A percentile compares a stretch with the other conserved stretches of the same genome.
Conservation (phyloP, 2,797 vertebrate genomes). For the Sebastes umbrosus region DNA sequence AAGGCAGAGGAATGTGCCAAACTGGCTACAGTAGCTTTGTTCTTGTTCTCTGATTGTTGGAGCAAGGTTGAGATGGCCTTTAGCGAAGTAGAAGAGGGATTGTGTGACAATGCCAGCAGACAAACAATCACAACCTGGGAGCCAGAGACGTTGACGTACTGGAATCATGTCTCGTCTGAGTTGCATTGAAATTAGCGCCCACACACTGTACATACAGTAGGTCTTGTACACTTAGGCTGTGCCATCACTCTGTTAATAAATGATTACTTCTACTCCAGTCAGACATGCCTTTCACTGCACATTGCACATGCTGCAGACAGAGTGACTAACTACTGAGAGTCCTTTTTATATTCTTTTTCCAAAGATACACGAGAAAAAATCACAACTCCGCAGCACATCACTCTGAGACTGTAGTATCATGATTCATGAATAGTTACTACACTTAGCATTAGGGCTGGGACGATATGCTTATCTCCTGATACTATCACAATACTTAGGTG, state of each 20-base stretch:
- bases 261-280: conserved; percentile 19
- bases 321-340: not conserved
- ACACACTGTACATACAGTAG: conserved; percentile 1
- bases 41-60: conserved; percentile 74
- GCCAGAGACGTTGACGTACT: conserved; percentile 28
- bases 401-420: no score
- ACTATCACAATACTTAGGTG: no score
- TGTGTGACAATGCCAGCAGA: conserved; percentile 66
- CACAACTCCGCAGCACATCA: no score
- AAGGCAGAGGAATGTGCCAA: conserved; percentile 80
- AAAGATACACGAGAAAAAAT: not conserved
- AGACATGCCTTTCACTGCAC: not conserved
- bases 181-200: not conserved
- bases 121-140: conserved; percentile 59
- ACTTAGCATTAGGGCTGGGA: no score
- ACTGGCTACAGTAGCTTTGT: conserved; percentile 85
- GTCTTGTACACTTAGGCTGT: not conserved
- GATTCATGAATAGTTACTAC: no score
- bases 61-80: conserved; percentile 77
- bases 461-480: no score
- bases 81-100: conserved; percentile 67
- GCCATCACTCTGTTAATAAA: conserved; percentile 33
- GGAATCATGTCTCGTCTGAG: not conserved
- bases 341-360: not conserved
- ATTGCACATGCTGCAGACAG: not conserved